Evolutionary conservation across 2,888 invertebrate genomes (phyloP).

Genomic region (Nephrotoma flavescens): DNA sequence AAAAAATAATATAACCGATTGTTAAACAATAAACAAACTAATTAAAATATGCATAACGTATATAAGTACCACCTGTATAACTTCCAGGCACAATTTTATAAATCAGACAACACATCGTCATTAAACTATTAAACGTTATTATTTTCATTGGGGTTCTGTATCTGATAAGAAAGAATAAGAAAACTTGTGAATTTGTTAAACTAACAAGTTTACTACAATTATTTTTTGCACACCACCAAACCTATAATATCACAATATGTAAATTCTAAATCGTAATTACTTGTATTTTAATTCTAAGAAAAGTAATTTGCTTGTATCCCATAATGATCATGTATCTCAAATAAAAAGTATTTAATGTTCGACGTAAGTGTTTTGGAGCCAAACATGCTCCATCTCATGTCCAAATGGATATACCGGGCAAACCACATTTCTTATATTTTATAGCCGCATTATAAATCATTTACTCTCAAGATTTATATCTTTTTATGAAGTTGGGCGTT

Average conservation of each 20-base stretch:
- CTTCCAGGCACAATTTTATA: neutral
- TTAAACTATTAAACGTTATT: neutral
- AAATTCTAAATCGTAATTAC: neutral
- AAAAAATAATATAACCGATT: neutral
- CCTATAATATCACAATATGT: neutral
- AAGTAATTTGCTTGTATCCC: neutral
- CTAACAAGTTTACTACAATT: neutral
- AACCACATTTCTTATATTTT: neutral
- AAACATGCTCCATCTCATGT: neutral
- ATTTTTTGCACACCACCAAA: neutral
- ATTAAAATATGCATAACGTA: neutral
- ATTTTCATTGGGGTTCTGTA: neutral
- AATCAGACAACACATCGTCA: neutral
- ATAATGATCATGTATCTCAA: neutral
- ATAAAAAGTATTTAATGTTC: neutral
- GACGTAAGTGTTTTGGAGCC: neutral
- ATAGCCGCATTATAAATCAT: neutral
- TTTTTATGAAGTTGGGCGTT: neutral
- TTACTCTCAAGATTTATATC: neutral
- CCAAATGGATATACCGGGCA: neutral
- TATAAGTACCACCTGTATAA: neutral
- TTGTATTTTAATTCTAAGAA: neutral
- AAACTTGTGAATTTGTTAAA: neutral
- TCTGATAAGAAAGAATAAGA: neutral
- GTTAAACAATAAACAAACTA: neutral